Conservation (phyloP, 2,888 invertebrate genomes). For the Hemithea aestivaria region DNA sequence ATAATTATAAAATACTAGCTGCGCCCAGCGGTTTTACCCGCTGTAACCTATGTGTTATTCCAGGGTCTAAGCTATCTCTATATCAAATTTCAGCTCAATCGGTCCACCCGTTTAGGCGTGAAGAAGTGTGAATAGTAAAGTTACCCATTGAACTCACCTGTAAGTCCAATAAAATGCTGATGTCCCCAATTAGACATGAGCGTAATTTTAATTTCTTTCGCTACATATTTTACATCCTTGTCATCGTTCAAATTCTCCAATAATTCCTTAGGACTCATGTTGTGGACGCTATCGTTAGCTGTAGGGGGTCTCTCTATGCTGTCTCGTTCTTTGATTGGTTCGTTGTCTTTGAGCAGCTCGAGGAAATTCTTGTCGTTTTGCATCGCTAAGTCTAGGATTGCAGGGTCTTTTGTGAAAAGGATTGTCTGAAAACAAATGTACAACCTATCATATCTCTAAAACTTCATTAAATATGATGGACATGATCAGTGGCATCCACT, state of each 20-base stretch:
- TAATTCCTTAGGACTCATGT: slow-evolving; percentile 42
- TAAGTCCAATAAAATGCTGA: slow-evolving; percentile 78
- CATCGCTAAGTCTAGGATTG: slow-evolving; percentile 80
- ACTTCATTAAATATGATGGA: too few relatives aligned
- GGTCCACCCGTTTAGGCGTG: too few relatives aligned
- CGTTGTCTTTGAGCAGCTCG: slow-evolving; percentile 61
- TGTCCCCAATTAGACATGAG: slow-evolving; percentile 83
- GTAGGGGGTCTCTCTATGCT: slow-evolving; percentile 78
- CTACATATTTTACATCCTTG: slow-evolving; percentile 51
- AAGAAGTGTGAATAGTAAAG: too few relatives aligned
- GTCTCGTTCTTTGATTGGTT: slow-evolving; percentile 41
- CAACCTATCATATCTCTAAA: too few relatives aligned
- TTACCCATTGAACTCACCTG: slow-evolving; percentile 65
- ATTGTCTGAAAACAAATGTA: slow-evolving; percentile 83
- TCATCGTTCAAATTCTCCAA: slow-evolving; percentile 35
- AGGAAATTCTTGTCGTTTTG: slow-evolving; percentile 63
- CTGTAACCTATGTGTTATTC: too few relatives aligned
- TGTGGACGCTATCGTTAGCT: slow-evolving; percentile 63
- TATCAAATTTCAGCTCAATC: too few relatives aligned
- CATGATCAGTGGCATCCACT: too few relatives aligned
- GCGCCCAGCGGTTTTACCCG: too few relatives aligned
- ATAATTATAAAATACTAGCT: too few relatives aligned
- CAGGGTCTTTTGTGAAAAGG: slow-evolving; percentile 88
- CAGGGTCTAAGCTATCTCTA: too few relatives aligned
- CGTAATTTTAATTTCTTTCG: slow-evolving; percentile 72